Evolutionary conservation across 2,113 vertebrate genomes (phyloP).

Genomic region (Regulus satrapa): DNA sequence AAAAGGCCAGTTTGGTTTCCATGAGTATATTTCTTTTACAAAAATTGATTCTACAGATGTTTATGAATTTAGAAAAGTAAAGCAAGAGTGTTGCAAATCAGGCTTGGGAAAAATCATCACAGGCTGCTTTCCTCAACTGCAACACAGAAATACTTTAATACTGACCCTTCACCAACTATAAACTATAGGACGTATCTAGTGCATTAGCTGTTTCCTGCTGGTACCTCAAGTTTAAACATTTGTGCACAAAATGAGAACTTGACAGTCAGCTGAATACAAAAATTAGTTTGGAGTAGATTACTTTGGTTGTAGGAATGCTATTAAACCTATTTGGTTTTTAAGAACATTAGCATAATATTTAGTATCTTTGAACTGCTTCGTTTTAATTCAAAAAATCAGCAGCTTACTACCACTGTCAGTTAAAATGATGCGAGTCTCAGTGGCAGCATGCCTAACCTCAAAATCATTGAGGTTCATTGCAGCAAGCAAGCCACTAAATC

Average conservation of each 20-base stretch:
- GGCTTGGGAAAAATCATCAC: background rate
- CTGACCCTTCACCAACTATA: background rate
- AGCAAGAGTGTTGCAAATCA: background rate
- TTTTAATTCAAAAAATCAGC: conserved; percentile 52
- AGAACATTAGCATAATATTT: background rate
- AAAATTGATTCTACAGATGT: background rate
- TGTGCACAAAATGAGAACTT: background rate
- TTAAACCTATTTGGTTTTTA: background rate
- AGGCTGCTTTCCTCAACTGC: background rate
- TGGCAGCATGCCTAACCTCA: conserved; percentile 39
- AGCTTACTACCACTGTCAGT: conserved; percentile 29
- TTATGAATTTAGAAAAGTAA: background rate
- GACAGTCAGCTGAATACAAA: background rate
- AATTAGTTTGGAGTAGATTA: background rate
- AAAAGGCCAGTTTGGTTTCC: background rate
- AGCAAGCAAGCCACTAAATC: conserved; percentile 28
- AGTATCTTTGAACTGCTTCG: background rate
- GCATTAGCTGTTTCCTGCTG: background rate
- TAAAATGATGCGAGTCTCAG: conserved; percentile 30
- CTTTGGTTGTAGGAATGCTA: background rate
- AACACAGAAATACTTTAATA: background rate
- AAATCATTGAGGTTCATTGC: conserved; percentile 41
- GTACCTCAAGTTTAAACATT: background rate
- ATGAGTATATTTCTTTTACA: background rate
- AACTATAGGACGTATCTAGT: background rate